Evolutionary conservation across 2,113 vertebrate genomes (phyloP).

Genomic region (Turdus rufiventris): DNA sequence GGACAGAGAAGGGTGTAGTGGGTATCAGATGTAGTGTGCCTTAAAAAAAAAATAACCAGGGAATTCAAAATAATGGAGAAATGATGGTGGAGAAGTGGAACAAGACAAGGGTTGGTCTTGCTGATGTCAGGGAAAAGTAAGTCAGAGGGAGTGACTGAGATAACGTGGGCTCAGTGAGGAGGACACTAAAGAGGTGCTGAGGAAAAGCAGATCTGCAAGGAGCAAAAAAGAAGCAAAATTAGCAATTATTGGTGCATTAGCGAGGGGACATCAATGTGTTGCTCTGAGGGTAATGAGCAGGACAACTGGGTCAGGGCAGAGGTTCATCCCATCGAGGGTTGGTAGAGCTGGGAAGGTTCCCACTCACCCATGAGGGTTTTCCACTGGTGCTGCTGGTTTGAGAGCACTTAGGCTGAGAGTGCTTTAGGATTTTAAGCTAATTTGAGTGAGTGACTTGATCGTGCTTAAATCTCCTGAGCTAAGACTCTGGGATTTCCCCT

Average conservation of each 20-base stretch:
- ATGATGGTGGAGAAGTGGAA: neutral
- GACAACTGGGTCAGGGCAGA: neutral
- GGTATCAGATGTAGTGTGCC: neutral
- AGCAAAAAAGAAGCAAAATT: neutral
- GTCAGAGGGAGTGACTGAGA: neutral
- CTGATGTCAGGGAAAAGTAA: neutral
- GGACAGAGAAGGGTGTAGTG: neutral
- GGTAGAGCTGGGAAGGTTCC: neutral
- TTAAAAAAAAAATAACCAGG: neutral
- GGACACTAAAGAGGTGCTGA: neutral
- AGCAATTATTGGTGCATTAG: neutral
- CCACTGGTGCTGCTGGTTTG: neutral
- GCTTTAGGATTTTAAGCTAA: neutral
- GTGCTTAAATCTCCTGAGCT: neutral
- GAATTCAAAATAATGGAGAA: neutral
- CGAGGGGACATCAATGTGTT: fast-evolving
- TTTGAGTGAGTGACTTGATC: neutral
- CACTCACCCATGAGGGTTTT: neutral
- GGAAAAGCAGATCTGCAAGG: neutral
- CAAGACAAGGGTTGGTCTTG: neutral
- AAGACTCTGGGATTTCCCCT: neutral
- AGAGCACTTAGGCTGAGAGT: neutral
- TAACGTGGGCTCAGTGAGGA: neutral
- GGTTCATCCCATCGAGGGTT: neutral
- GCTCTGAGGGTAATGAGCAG: neutral